A percentile compares a stretch with the other conserved stretches of the same genome.
Conservation (phyloP, 2,888 invertebrate species). For the Polia nebulosa region DNA sequence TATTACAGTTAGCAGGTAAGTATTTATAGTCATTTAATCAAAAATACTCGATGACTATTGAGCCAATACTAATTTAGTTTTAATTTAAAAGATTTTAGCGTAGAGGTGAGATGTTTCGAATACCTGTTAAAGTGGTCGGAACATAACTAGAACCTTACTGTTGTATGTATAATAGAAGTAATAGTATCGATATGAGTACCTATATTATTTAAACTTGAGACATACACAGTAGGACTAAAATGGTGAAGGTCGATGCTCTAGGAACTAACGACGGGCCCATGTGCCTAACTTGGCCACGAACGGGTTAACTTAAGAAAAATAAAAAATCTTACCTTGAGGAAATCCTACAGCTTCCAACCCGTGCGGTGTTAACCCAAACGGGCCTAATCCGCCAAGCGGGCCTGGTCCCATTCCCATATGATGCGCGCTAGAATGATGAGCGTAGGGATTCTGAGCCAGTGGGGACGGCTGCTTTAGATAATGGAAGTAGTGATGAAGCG, state of each 20-base stretch:
- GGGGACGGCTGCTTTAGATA: constrained; percentile 91
- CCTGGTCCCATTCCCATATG: constrained; percentile 91
- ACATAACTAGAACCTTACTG: background rate
- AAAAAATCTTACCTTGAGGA: constrained; percentile 84
- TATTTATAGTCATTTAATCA: background rate
- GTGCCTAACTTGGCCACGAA: no score
- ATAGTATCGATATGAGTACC: no score
- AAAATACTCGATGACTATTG: background rate
- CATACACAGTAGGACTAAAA: background rate
- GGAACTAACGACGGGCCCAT: background rate
- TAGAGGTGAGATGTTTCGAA: background rate
- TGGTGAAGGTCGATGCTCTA: background rate
- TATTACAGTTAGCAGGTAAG: no score
- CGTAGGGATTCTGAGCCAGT: constrained; percentile 87
- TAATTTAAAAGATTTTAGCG: background rate
- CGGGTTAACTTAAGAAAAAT: background rate
- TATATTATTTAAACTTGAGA: background rate
- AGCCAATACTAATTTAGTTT: background rate
- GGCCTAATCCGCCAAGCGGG: constrained; percentile 88
- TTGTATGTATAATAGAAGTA: no score
- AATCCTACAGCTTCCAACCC: constrained; percentile 89
- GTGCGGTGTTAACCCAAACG: constrained; percentile 87
- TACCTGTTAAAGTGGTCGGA: background rate
- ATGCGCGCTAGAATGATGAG: constrained; percentile 86
- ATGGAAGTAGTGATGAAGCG: constrained; percentile 90